Conservation (phyloP, 2,113 vertebrate genomes). For the Anhinga rufa region DNA sequence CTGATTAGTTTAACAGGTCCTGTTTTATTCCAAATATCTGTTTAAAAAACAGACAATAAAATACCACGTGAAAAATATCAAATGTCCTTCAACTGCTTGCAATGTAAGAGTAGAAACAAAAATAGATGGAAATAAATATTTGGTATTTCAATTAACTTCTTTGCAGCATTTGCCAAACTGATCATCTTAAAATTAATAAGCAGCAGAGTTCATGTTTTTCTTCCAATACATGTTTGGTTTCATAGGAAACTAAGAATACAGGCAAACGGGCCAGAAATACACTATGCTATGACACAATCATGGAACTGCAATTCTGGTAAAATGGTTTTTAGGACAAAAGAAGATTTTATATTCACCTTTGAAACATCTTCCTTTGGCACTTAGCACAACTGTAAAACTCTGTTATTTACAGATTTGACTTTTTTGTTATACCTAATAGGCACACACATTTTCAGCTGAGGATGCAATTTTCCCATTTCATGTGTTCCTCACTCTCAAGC, state of each 20-base stretch:
- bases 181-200: background rate
- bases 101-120: background rate
- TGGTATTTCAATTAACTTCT: background rate
- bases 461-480: background rate
- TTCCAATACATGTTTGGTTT: background rate
- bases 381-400: background rate
- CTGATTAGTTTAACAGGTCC: constrained; percentile 91
- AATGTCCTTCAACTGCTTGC: background rate
- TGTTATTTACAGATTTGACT: background rate
- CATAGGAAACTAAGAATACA: background rate
- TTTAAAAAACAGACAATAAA: constrained; percentile 25
- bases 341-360: background rate
- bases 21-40: constrained; percentile 98
- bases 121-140: background rate
- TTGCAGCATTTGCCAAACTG: background rate
- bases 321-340: background rate
- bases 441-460: background rate
- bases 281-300: background rate
- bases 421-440: background rate
- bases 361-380: background rate
- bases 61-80: background rate
- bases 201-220: background rate
- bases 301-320: background rate
- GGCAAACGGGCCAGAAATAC: background rate
- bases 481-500: background rate